Percentiles rank a stretch among this genome's conserved stretches.
Evolutionary conservation across 2,797 vertebrate genomes (phyloP).

Genomic region (Crocodylus rhombifer): DNA sequence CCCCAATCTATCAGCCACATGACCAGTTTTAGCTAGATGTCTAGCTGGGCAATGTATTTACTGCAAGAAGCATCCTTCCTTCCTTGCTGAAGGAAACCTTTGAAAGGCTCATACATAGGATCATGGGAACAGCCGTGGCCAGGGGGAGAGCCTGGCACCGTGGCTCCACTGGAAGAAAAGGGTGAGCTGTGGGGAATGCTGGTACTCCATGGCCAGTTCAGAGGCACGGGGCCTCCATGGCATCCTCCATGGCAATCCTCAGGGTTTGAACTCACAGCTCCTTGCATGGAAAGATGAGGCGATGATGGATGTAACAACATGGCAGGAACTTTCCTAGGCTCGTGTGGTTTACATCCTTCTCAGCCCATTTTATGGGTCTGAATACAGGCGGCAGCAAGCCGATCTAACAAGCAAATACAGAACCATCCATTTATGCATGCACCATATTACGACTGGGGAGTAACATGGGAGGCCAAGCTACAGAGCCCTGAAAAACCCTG

Average conservation of each 20-base stretch:
- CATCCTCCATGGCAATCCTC: no score
- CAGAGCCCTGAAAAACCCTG: neutral
- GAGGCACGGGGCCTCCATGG: no score
- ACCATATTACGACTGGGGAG: neutral
- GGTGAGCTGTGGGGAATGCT: neutral
- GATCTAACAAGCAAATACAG: neutral
- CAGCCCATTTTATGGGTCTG: neutral
- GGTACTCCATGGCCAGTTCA: neutral
- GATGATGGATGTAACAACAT: neutral
- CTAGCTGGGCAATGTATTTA: constrained; percentile 66
- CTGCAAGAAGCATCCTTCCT: constrained; percentile 56
- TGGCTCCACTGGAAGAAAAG: neutral
- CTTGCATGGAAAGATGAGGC: neutral
- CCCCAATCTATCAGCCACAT: constrained; percentile 65
- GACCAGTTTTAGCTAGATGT: constrained; percentile 65
- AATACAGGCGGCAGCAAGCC: neutral
- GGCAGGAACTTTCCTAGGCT: neutral
- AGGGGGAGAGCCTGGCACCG: fast-evolving
- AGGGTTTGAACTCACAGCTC: neutral
- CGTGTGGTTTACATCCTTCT: neutral
- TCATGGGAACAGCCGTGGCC: neutral
- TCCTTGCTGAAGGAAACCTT: constrained; percentile 66
- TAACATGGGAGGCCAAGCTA: neutral
- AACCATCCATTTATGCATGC: fast-evolving
- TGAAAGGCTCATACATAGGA: constrained; percentile 19